Percentiles rank a stretch among this genome's conserved stretches.
Conservation (phyloP, 2,113 vertebrate species). For the Forbesichthys agassizii region DNA sequence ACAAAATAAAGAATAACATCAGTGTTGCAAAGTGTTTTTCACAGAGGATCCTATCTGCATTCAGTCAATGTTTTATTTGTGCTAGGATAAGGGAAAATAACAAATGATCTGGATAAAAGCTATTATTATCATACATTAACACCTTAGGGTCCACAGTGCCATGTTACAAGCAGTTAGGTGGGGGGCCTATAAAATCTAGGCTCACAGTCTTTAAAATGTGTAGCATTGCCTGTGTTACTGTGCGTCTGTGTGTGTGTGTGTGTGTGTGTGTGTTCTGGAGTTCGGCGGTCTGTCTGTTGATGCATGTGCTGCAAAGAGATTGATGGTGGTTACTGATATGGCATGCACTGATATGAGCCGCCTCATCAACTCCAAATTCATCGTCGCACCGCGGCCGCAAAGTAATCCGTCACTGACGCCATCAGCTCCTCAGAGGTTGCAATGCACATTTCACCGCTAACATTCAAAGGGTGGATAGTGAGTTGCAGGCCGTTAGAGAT, state of each 20-base stretch:
- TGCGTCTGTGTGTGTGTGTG: slow-evolving; percentile 9
- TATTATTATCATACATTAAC: slow-evolving; percentile 48
- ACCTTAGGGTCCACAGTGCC: slow-evolving; percentile 36
- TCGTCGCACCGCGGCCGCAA: slow-evolving; percentile 65
- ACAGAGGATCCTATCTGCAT: slow-evolving; percentile 14
- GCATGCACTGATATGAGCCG: slow-evolving; percentile 76
- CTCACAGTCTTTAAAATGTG: slow-evolving; percentile 42
- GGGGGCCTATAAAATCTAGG: slow-evolving; percentile 30
- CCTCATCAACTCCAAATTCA: slow-evolving; percentile 80
- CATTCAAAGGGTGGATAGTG: slow-evolving; percentile 51
- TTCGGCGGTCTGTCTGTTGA: slow-evolving; percentile 61
- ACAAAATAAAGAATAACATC: too few relatives aligned
- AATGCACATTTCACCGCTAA: slow-evolving; percentile 51
- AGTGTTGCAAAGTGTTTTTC: too few relatives aligned
- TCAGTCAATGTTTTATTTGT: slow-evolving; percentile 27
- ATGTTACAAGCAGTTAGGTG: slow-evolving; percentile 38
- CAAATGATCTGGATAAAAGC: slow-evolving; percentile 41
- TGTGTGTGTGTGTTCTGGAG: slow-evolving; percentile 45
- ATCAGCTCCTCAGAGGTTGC: slow-evolving; percentile 62
- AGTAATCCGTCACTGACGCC: slow-evolving; percentile 69
- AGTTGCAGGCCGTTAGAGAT: not conserved
- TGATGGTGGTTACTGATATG: slow-evolving; percentile 73
- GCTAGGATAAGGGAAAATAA: slow-evolving; percentile 33
- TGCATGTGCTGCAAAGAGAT: slow-evolving; percentile 70
- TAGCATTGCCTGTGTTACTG: slow-evolving; percentile 9